A percentile compares a stretch with the other conserved stretches of the same genome.
These are phyloP conservation scores for Pelvicachromis taeniatus DNA, from an alignment of 2,113 vertebrate species.

Conservation along the genomic window DNA sequence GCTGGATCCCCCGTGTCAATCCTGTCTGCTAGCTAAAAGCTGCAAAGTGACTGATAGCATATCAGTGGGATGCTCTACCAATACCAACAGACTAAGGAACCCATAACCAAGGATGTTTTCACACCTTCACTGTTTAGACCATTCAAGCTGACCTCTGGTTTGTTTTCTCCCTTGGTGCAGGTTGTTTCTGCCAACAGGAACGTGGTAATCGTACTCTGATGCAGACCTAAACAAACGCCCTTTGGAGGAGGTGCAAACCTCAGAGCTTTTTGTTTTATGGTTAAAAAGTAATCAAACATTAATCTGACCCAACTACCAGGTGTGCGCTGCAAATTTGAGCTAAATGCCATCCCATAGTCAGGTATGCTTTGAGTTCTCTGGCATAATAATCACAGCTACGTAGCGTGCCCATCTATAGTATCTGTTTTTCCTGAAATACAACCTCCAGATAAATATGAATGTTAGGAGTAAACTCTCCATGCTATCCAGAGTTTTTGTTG, in stretches of 20 bases:
- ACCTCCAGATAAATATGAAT: neutral
- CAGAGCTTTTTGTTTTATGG: neutral
- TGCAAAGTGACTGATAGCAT: neutral
- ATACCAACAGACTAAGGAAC: neutral
- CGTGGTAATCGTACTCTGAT: neutral
- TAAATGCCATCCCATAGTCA: neutral
- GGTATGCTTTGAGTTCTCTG: neutral
- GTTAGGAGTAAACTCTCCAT: too few relatives aligned
- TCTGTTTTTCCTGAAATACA: neutral
- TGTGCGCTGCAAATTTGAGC: neutral
- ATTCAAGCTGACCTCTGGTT: neutral
- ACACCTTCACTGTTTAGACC: neutral
- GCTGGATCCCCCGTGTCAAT: neutral
- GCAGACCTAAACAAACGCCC: rapidly evolving
- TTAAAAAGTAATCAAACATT: neutral
- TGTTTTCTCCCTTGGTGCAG: neutral
- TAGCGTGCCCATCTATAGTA: neutral
- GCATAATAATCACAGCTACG: neutral
- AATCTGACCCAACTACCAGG: neutral
- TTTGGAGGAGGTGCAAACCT: neutral
- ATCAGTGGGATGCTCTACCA: neutral
- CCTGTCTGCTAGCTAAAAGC: neutral
- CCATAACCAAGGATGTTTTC: neutral
- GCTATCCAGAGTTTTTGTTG: too few relatives aligned
- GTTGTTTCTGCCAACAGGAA: neutral